phyloP scores from a whole-genome alignment of 2,113 vertebrate species.

The Butorides virescens region DNA sequence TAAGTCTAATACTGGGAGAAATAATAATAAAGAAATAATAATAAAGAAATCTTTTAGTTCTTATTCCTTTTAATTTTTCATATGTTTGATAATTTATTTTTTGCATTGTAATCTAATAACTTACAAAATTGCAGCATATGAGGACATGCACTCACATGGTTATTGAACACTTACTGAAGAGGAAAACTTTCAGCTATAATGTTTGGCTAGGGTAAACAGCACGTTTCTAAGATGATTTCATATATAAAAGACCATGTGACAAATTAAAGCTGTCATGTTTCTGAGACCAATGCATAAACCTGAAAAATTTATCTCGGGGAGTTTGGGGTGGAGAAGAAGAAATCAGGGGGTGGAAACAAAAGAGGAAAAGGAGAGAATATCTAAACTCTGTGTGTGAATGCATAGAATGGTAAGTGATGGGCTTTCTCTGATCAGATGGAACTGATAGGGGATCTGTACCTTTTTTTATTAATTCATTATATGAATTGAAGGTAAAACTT shows the following conservation, averaged over 20 bases:
- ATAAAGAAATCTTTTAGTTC: background rate
- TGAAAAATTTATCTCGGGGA: background rate
- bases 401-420: background rate
- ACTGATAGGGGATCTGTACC: background rate
- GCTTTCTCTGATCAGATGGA: background rate
- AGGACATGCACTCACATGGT: background rate
- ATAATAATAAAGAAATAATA: constrained; percentile 29
- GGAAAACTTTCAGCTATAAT: background rate
- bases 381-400: background rate
- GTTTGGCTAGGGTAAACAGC: background rate
- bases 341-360: background rate
- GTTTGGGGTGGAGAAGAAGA: background rate
- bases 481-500: background rate
- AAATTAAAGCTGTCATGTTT: background rate
- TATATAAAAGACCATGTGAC: background rate
- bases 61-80: constrained; percentile 32
- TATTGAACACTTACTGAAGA: background rate
- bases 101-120: too few species aligned
- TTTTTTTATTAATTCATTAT: background rate
- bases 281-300: background rate
- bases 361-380: background rate
- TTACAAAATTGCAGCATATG: background rate
- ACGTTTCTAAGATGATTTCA: background rate
- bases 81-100: background rate
- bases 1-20: constrained; percentile 23